phyloP scores from a whole-genome alignment of 2,888 invertebrate genomes.

The Diarsia brunnea region DNA sequence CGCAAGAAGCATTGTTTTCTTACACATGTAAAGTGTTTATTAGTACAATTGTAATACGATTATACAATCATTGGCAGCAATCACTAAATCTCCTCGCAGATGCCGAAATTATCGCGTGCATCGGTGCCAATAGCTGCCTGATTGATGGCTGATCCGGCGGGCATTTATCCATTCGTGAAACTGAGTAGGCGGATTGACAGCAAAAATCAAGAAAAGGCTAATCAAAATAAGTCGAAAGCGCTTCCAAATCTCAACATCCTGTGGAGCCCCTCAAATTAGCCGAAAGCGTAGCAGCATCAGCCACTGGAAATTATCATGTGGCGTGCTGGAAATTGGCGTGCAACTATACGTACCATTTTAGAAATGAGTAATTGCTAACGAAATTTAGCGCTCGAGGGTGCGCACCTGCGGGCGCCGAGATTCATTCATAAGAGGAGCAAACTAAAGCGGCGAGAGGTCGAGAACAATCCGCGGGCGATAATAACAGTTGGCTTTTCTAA shows the following conservation, averaged over 20 bases:
- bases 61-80: constrained; percentile 87
- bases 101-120: constrained; percentile 84
- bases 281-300: constrained; percentile 79
- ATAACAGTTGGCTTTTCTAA: constrained; percentile 90
- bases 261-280: constrained; percentile 80
- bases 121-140: constrained; percentile 85
- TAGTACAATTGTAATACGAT: constrained; percentile 77
- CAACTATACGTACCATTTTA: constrained; percentile 80
- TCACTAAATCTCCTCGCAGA: constrained; percentile 80
- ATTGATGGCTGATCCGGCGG: constrained; percentile 81
- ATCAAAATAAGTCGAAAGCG: constrained; percentile 80
- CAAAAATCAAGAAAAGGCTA: constrained; percentile 72
- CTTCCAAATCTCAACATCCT: constrained; percentile 84
- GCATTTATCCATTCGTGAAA: constrained; percentile 75
- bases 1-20: constrained; percentile 33
- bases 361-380: constrained; percentile 83
- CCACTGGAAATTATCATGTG: constrained; percentile 86
- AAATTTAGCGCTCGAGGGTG: constrained; percentile 84
- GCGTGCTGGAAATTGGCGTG: constrained; percentile 87
- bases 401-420: constrained; percentile 86
- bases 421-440: constrained; percentile 87
- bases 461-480: constrained; percentile 87
- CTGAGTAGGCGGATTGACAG: constrained; percentile 75
- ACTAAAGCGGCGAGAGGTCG: constrained; percentile 83
- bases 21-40: constrained; percentile 66